phyloP scores from a whole-genome alignment of 2,797 vertebrate genomes.

The Arctocebus calabarensis region DNA sequence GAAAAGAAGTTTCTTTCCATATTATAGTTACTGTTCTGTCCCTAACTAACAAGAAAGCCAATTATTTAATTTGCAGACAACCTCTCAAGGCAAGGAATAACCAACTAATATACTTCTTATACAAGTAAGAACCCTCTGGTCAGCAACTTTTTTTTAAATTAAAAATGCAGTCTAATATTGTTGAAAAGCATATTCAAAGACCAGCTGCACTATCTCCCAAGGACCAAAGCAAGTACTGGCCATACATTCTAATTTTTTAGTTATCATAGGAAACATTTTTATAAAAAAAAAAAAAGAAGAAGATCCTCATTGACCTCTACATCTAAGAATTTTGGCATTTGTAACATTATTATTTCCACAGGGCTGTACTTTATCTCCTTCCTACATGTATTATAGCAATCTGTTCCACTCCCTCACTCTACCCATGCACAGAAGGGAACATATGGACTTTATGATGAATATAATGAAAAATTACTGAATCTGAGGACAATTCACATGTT shows the following conservation, averaged over 20 bases:
- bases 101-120: neutral
- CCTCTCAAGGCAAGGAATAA: neutral
- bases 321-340: neutral
- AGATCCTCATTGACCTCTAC: neutral
- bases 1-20: neutral
- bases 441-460: conserved; percentile 44
- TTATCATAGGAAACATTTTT: neutral
- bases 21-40: neutral
- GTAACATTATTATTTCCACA: neutral
- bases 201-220: neutral
- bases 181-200: neutral
- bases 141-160: neutral
- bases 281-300: neutral
- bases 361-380: neutral
- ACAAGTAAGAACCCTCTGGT: neutral
- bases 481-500: conserved; percentile 16
- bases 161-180: neutral
- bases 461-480: conserved; percentile 49
- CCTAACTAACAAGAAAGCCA: neutral
- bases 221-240: neutral
- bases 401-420: neutral
- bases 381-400: neutral
- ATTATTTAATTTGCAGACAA: neutral
- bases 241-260: neutral
- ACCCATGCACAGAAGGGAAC: neutral